Percentiles rank a stretch among this genome's conserved stretches.
phyloP scores from a whole-genome alignment of 2,113 vertebrate species.

The Equus przewalskii region DNA sequence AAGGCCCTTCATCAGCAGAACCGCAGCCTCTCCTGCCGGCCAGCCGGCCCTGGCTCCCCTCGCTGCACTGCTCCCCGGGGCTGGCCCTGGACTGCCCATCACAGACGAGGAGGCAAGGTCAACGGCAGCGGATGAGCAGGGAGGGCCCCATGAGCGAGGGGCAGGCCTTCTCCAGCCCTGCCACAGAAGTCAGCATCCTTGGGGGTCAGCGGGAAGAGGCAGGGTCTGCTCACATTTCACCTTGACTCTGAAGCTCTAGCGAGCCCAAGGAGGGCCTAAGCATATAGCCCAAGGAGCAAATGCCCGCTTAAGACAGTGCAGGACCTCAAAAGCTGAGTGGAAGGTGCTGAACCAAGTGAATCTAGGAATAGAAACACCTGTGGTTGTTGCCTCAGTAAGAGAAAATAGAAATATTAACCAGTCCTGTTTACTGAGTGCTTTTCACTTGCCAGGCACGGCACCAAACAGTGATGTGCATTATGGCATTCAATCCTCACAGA shows the following conservation, averaged over 20 bases:
- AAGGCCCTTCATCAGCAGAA: conserved; percentile 72
- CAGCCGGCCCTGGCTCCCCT: background rate
- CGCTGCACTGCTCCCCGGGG: background rate
- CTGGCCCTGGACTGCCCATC: background rate
- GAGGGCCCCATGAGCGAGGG: background rate
- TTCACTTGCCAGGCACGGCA: accelerated
- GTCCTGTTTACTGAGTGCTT: background rate
- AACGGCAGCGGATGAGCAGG: background rate
- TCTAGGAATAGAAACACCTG: background rate
- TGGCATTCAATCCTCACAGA: background rate
- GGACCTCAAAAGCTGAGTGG: background rate
- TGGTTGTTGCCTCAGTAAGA: background rate
- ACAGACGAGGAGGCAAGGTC: background rate
- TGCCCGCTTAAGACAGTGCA: background rate
- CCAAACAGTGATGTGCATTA: accelerated
- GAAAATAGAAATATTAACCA: background rate
- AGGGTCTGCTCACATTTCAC: background rate
- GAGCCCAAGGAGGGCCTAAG: background rate
- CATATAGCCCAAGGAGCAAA: background rate
- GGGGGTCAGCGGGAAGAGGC: background rate
- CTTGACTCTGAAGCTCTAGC: background rate
- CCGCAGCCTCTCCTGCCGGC: background rate
- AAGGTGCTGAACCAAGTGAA: background rate
- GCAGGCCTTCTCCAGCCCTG: background rate
- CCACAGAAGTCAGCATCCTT: background rate